Evolutionary conservation across 1,140 invertebrate species (phyloP).

Genomic region (Scaptomyza pallida): DNA sequence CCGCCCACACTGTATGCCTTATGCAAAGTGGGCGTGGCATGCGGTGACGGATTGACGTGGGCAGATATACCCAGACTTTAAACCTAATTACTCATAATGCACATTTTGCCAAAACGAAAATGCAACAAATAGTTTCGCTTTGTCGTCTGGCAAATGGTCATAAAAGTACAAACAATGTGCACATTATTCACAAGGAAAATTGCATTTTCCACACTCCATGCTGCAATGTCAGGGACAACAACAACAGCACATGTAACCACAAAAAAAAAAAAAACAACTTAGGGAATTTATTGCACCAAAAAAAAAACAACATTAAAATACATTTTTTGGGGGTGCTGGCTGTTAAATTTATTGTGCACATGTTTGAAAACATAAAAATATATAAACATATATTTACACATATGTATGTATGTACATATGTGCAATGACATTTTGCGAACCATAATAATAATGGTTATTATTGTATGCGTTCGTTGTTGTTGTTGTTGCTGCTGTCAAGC

Average conservation of each 20-base stretch:
- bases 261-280: constrained; percentile 17
- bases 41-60: constrained; percentile 24
- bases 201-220: constrained; percentile 41
- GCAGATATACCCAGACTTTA: constrained; percentile 20
- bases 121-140: constrained; percentile 1
- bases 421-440: constrained; percentile 41
- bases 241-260: too few relatives aligned
- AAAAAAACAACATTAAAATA: too few relatives aligned
- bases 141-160: constrained; percentile 31
- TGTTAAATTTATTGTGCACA: constrained; percentile 66
- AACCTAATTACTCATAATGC: constrained; percentile 38
- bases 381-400: too few relatives aligned
- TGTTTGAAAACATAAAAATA: constrained; percentile 66
- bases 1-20: not conserved
- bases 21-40: constrained; percentile 7
- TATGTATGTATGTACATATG: too few relatives aligned
- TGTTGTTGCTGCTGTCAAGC: constrained; percentile 61
- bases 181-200: constrained; percentile 44
- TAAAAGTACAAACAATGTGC: constrained; percentile 44
- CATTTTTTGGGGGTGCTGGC: constrained; percentile 1
- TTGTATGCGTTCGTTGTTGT: too few relatives aligned
- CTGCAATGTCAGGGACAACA: constrained; percentile 72
- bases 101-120: constrained; percentile 15
- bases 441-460: constrained; percentile 31
- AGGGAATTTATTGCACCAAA: constrained; percentile 63